phyloP scores from a whole-genome alignment of 1,140 invertebrate species.

The Orius insidiosus region DNA sequence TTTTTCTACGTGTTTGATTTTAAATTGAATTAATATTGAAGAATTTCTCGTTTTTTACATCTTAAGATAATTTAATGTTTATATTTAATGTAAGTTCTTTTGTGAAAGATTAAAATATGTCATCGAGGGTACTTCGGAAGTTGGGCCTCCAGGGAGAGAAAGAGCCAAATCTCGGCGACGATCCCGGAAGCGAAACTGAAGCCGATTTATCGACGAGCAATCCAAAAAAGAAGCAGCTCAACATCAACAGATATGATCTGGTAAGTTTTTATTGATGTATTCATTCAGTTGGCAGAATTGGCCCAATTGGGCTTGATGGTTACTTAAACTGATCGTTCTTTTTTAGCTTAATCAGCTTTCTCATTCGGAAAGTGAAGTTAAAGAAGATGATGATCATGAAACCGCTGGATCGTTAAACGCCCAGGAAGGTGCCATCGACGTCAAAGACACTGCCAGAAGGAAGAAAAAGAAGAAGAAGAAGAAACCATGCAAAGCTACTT shows the following conservation, averaged over 20 bases:
- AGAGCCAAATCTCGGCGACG: constrained; percentile 21
- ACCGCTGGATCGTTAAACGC: constrained; percentile 35
- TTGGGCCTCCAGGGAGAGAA: constrained; percentile 22
- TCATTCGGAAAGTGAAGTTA: constrained; percentile 44
- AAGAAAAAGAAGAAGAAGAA: constrained; percentile 51
- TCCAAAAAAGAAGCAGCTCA: constrained; percentile 31
- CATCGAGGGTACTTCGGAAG: constrained; percentile 22
- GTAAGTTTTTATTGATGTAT: constrained; percentile 25
- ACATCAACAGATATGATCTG: constrained; percentile 43
- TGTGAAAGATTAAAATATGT: constrained; percentile 17
- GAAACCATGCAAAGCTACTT: constrained; percentile 27
- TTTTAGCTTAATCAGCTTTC: constrained; percentile 38
- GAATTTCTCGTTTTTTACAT: neutral
- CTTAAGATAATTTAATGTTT: neutral
- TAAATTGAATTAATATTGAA: neutral
- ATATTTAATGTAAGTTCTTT: neutral
- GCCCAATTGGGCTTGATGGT: neutral
- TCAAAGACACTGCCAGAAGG: constrained; percentile 28
- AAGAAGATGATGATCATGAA: constrained; percentile 47
- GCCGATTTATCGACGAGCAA: constrained; percentile 28
- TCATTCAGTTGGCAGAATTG: neutral
- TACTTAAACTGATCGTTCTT: constrained; percentile 6
- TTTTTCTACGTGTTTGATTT: neutral
- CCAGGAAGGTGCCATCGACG: constrained; percentile 23
- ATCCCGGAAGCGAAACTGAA: constrained; percentile 31